Percentiles rank a stretch among this genome's conserved stretches.
Conservation (phyloP, 1,140 invertebrate species). For the Drosophila tropicalis region DNA sequence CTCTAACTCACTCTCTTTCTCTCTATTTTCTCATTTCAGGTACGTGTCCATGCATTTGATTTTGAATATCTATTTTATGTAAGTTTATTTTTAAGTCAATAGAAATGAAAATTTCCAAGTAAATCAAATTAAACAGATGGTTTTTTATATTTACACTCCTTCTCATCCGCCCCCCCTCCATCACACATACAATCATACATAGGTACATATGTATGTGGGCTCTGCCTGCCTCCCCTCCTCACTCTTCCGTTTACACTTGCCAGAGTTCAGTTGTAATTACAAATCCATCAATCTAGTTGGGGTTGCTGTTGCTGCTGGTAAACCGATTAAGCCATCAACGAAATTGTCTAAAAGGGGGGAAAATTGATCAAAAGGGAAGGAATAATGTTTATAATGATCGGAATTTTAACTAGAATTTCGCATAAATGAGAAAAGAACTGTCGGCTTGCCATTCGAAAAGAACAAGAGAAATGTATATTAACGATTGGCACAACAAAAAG, state of each 20-base stretch:
- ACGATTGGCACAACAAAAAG: not conserved
- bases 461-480: not conserved
- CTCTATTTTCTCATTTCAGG: slow-evolving; percentile 40
- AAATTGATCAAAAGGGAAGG: slow-evolving; percentile 1
- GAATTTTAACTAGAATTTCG: slow-evolving; percentile 20
- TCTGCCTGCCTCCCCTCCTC: not conserved
- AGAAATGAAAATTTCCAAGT: slow-evolving; percentile 6
- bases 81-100: slow-evolving; percentile 28
- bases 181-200: not conserved
- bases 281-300: slow-evolving; percentile 43
- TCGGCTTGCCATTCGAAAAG: not conserved
- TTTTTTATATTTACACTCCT: not conserved
- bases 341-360: slow-evolving; percentile 31
- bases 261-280: slow-evolving; percentile 52
- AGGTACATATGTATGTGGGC: too few species aligned
- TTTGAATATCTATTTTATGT: slow-evolving; percentile 44
- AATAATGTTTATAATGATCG: slow-evolving; percentile 21
- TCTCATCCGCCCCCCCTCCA: not conserved
- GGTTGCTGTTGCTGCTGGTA: slow-evolving; percentile 11
- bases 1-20: slow-evolving; percentile 15
- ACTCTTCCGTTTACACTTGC: slow-evolving; percentile 8
- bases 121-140: slow-evolving; percentile 6
- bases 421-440: not conserved
- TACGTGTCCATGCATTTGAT: slow-evolving; percentile 48
- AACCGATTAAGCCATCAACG: slow-evolving; percentile 47